These are phyloP conservation scores for Blastobasis adustella DNA, from an alignment of 2,888 invertebrate species.

Conservation along the genomic window DNA sequence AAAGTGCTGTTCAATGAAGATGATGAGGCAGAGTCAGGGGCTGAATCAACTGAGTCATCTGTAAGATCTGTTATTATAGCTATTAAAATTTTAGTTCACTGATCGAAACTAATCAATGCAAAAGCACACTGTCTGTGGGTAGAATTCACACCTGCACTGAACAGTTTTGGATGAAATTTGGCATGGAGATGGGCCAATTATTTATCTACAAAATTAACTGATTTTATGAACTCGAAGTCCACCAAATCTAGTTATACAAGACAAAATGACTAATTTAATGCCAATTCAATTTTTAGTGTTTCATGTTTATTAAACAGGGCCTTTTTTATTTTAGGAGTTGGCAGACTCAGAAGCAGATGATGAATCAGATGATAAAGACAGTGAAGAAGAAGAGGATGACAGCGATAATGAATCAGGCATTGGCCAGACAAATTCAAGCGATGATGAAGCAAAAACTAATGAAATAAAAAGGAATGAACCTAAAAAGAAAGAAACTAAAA, in stretches of 20 bases:
- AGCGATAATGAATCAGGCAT: constrained; percentile 59
- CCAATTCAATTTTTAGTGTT: no score
- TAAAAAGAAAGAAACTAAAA: constrained; percentile 13
- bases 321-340: constrained; percentile 30
- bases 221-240: no score
- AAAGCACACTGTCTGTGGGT: no score
- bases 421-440: constrained; percentile 28
- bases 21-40: constrained; percentile 27
- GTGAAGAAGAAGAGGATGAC: constrained; percentile 28
- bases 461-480: constrained; percentile 7
- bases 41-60: constrained; percentile 40
- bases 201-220: no score
- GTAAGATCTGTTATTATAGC: constrained; percentile 27
- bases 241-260: no score
- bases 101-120: no score
- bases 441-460: constrained; percentile 27
- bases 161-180: no score
- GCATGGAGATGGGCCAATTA: no score
- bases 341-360: constrained; percentile 45
- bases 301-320: no score
- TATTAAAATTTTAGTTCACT: no score
- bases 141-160: no score
- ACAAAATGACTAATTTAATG: no score
- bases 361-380: constrained; percentile 33
- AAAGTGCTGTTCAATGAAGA: constrained; percentile 70